Evolutionary conservation across 2,888 invertebrate species (phyloP), one percentile per base, ranked within the genome.

Genomic region (Incurvaria masculella): DNA sequence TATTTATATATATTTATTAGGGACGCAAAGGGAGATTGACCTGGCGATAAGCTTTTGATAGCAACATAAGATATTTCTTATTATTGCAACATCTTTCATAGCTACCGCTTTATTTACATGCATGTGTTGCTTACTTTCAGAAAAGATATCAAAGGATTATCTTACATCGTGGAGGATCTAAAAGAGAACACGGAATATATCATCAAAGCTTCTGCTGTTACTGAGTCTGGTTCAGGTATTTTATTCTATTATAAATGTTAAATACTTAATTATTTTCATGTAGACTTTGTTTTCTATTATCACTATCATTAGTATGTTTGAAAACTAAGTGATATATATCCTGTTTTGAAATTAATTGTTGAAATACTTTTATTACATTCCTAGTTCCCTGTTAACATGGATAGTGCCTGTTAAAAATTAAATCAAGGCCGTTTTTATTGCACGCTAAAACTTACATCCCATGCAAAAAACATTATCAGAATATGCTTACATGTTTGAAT

Each of bases 151-250:
- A 79, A 64, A 26, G 85, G 84, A 46, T 80, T 84, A 8, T 84
- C 83, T 44, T 83, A 81, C 52, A 81, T 84, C 0, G 84, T 92
- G 21, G 81, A 84, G 55, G 81, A 86, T 50, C 71, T 94, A n/a
- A 78, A 81, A 55, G 87, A 91, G 57, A 84, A 88, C 56, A 87
- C 88, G 6, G 83, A 86, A 54, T 95, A 95, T 61, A 74, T 83
- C 14, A 83, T 95, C 40, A 87, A 86, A 66, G 89, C 91, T 0
- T 85, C 91, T 3, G 92, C 93, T 2, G 88, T 87, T 49, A 90
- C 91, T 0, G 73, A 75, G 48, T 85, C 86, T 1, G 92, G 91
- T 1, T 81, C 81, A 64, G 79, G 76, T 76, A 65, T n/a, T n/a
- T n/a, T n/a, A n/a, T n/a, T n/a, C n/a, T n/a, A n/a, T n/a, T n/a